Conservation (phyloP, 2,888 invertebrate genomes). For the Andrena fulva region DNA sequence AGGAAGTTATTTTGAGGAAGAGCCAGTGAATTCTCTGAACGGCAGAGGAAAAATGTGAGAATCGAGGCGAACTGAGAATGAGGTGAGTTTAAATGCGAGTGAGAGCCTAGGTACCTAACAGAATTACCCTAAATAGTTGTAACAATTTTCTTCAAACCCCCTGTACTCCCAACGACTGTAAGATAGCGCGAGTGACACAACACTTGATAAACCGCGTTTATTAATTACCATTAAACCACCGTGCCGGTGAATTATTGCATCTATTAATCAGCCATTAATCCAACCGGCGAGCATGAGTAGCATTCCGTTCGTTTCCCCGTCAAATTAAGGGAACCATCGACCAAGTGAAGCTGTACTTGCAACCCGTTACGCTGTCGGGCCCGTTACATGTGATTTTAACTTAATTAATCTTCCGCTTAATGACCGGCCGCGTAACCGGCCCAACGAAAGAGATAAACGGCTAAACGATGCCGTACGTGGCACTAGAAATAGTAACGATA, state of each 20-base stretch:
- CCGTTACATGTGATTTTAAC: constrained; percentile 63
- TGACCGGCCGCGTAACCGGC: constrained; percentile 48
- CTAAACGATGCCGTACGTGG: constrained; percentile 33
- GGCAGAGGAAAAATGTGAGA: no score
- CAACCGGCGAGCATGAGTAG: constrained; percentile 52
- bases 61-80: no score
- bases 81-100: no score
- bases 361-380: constrained; percentile 33
- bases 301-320: constrained; percentile 29
- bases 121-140: no score
- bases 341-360: constrained; percentile 34
- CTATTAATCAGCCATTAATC: constrained; percentile 77
- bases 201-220: constrained; percentile 43
- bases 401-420: constrained; percentile 63
- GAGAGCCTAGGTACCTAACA: no score
- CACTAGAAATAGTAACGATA: constrained; percentile 46
- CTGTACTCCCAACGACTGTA: not conserved
- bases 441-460: constrained; percentile 57
- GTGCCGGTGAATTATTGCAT: constrained; percentile 42
- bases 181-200: constrained; percentile 2
- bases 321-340: constrained; percentile 41
- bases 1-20: no score
- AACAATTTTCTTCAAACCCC: not conserved
- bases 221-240: constrained; percentile 52
- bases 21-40: no score